Conservation (phyloP, 2,797 vertebrate genomes). For the Carduelis carduelis region DNA sequence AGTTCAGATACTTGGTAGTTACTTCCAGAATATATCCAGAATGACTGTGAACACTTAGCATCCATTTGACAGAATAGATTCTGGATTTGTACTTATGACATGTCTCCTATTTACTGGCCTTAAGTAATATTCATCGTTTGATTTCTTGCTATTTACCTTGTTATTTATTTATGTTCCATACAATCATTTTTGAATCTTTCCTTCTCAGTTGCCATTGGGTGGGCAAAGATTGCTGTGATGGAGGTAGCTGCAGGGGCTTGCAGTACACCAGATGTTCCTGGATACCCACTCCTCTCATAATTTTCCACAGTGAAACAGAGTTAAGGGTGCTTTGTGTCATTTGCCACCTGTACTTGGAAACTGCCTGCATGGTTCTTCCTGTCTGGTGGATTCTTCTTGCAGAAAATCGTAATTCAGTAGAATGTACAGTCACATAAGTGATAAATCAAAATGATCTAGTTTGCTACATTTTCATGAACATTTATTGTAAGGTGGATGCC, state of each 20-base stretch:
- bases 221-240: neutral
- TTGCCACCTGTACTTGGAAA: neutral
- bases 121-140: neutral
- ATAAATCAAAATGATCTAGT: neutral
- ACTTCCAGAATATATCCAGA: neutral
- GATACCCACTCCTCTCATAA: accelerated
- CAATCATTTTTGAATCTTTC: neutral
- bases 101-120: neutral
- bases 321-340: neutral
- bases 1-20: neutral
- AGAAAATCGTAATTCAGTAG: neutral
- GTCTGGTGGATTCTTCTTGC: neutral
- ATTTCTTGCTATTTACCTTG: neutral
- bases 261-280: neutral
- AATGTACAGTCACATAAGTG: neutral
- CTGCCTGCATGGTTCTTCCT: neutral
- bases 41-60: neutral
- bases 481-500: neutral
- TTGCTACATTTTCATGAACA: neutral
- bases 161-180: neutral
- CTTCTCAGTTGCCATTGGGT: neutral
- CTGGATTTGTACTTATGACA: accelerated
- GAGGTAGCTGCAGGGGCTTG: accelerated
- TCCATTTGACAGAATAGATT: neutral
- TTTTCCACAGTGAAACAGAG: neutral